A percentile compares a stretch with the other conserved stretches of the same genome.
phyloP scores from a whole-genome alignment of 2,888 invertebrate genomes.

The Hemaris fuciformis region DNA sequence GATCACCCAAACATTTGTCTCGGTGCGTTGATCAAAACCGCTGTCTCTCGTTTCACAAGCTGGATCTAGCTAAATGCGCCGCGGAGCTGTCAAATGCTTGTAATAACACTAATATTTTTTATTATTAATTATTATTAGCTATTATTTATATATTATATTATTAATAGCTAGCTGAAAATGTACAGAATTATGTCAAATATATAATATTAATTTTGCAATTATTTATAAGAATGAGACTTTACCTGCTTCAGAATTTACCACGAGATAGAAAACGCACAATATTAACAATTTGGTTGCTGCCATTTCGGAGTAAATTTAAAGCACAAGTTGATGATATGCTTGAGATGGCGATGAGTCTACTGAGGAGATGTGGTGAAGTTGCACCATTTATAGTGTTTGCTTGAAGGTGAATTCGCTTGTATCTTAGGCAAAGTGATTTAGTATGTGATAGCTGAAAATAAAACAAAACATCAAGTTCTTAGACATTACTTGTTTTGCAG shows the following conservation, averaged over 20 bases:
- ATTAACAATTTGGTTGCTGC: neutral
- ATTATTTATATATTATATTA: too few relatives aligned
- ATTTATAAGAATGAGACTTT: neutral
- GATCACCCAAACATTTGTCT: too few relatives aligned
- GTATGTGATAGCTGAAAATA: neutral
- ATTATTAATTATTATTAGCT: too few relatives aligned
- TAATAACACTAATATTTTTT: too few relatives aligned
- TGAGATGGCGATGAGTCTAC: neutral
- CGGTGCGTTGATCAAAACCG: too few relatives aligned
- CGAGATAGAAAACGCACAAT: neutral
- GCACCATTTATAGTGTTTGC: constrained; percentile 22
- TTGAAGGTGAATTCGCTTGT: neutral
- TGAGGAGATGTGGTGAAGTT: neutral
- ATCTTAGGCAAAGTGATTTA: neutral
- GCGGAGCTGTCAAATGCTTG: too few relatives aligned
- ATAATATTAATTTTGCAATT: neutral
- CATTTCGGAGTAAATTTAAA: neutral
- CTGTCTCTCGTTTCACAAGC: too few relatives aligned
- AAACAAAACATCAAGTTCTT: neutral
- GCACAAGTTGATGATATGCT: neutral
- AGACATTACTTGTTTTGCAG: neutral
- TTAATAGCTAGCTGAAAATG: too few relatives aligned
- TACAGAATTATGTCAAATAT: neutral
- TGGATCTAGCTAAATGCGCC: too few relatives aligned
- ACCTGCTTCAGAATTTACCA: neutral